A percentile compares a stretch with the other conserved stretches of the same genome.
Evolutionary conservation across 2,797 vertebrate genomes (phyloP).

Genomic region (Botia kubotai): DNA sequence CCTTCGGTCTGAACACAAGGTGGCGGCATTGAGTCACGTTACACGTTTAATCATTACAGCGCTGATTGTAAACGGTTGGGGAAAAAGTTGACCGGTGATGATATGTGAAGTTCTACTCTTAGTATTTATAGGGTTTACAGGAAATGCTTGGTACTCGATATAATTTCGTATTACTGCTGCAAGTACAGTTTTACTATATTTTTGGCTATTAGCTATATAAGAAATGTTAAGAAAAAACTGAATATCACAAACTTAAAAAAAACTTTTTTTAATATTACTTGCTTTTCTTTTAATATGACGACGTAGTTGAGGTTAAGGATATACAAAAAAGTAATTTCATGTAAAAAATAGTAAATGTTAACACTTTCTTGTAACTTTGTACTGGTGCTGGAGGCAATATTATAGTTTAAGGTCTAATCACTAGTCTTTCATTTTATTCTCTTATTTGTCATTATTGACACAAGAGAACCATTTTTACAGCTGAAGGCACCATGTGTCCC

Average conservation of each 20-base stretch:
- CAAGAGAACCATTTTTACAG: slow-evolving; percentile 55
- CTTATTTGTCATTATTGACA: slow-evolving; percentile 37
- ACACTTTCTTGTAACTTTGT: slow-evolving; percentile 1
- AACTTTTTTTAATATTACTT: not conserved
- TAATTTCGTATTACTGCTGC: not conserved
- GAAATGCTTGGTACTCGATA: too few relatives aligned
- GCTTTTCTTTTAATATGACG: not conserved
- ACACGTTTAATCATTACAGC: not conserved
- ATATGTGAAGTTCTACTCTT: not conserved
- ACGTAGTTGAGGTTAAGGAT: not conserved
- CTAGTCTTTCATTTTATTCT: slow-evolving; percentile 35
- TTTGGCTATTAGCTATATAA: too few relatives aligned
- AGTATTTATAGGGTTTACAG: not conserved
- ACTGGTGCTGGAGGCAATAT: slow-evolving; percentile 27
- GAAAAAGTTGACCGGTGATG: not conserved
- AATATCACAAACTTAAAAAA: too few relatives aligned
- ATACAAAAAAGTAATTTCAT: not conserved
- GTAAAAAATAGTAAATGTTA: not conserved
- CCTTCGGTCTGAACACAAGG: slow-evolving; percentile 66
- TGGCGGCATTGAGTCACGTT: slow-evolving; percentile 77
- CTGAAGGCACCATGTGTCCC: slow-evolving; percentile 60
- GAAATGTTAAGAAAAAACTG: too few relatives aligned
- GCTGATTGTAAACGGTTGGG: not conserved
- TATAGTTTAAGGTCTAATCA: slow-evolving; percentile 21
- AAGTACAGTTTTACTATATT: too few relatives aligned